A percentile compares a stretch with the other conserved stretches of the same genome.
These are phyloP conservation scores for Gadus macrocephalus DNA, from an alignment of 2,113 vertebrate species.

Conservation along the genomic window DNA sequence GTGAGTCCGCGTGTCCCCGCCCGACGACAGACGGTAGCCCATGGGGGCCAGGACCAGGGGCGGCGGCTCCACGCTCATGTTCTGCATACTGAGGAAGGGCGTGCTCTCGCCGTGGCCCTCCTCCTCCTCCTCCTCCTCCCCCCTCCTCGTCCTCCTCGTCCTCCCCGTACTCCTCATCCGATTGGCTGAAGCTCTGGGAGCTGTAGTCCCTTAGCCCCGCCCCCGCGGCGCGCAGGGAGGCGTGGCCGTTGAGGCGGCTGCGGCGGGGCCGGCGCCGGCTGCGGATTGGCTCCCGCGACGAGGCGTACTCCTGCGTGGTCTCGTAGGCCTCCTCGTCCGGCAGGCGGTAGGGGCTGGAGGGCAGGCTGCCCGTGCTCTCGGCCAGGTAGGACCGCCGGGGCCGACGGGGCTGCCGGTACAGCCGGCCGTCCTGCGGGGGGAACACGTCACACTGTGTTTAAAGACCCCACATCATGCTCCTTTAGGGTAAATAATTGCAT, in stretches of 20 bases:
- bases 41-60: constrained; percentile 60
- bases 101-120: constrained; percentile 85
- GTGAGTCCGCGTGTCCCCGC: constrained; percentile 88
- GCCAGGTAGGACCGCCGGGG: constrained; percentile 74
- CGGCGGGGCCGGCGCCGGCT: constrained; percentile 81
- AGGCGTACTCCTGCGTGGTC: constrained; percentile 93
- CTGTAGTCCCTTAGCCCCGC: constrained; percentile 83
- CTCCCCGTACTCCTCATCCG: constrained; percentile 82
- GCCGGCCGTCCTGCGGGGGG: constrained; percentile 76
- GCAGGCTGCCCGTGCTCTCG: constrained; percentile 91
- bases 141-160: constrained; percentile 80
- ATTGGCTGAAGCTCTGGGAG: constrained; percentile 89
- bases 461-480: too few relatives aligned
- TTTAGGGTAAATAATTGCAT: too few relatives aligned
- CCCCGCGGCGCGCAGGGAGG: constrained; percentile 76
- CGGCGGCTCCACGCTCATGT: constrained; percentile 75
- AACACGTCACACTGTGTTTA: not conserved
- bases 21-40: constrained; percentile 74
- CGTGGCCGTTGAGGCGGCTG: constrained; percentile 88
- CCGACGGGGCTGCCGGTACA: constrained; percentile 83
- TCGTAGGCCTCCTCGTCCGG: constrained; percentile 94
- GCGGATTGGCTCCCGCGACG: constrained; percentile 81
- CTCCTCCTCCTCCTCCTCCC: constrained; percentile 77
- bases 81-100: constrained; percentile 92
- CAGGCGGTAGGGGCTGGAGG: constrained; percentile 91